Base-by-base conservation (phyloP, 2,113 vertebrate genomes). In the Varanus komodoensis region DNA sequence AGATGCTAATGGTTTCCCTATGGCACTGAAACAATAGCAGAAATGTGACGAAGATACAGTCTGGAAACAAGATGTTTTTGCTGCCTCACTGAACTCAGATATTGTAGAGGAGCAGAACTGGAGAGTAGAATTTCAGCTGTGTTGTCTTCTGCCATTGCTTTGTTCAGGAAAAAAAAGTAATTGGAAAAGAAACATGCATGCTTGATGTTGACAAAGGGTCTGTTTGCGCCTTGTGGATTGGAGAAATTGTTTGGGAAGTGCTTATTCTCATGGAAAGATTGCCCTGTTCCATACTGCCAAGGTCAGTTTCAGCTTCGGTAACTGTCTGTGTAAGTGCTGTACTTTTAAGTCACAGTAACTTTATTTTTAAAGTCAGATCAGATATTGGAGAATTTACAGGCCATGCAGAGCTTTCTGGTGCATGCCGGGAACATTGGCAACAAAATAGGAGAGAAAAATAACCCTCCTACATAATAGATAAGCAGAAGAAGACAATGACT, bases 191-290 rank as follows among this genome's bases (percentile, higher is more conserved):
- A 95, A 87, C 21, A 91, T 88, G 73, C 23, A 27, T 84, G 77
- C 82, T 12, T 95, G 86, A 81, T 91, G 54, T 87, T 94, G 91
- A 93, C 88, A 94, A 93, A 94, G 93, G 91, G 85, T 90, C 80
- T 84, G 81, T 90, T 93, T 92, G 88, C 88, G 89, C 54, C 68
- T 92, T 93, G 91, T 75, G 95, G 79, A 92, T 93, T 85, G 92
- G 71, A 93, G 87, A 94, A 94, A 95, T 89, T 93, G 54, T 82
- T 93, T 1, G 0, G 92, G 84, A 94, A 94, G 87, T 94, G 92
- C 91, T 95, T 94, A 96, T 96, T 95, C 94, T 94, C 87, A 92
- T 83, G 93, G 94, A 95, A 96, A 94, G 80, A 94, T 95, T 95
- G 93, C 92, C 94, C 90, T 91, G 89, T 81, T 89, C 74, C 23